Conservation (phyloP, 2,888 invertebrate genomes). For the Dicycla oo region DNA sequence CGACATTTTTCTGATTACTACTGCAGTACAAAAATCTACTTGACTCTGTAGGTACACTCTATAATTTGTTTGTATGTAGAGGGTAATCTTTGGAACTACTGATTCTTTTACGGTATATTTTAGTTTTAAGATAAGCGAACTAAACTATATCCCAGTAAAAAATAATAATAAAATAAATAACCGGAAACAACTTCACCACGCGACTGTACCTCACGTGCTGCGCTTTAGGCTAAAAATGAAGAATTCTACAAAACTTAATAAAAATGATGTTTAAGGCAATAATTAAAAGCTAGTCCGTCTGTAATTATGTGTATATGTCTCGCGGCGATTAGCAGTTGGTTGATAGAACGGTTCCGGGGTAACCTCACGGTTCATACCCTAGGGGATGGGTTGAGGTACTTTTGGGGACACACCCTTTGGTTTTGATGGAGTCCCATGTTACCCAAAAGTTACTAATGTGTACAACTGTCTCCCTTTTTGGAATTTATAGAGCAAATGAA, state of each 20-base stretch:
- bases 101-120: too few relatives aligned
- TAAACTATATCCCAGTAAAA: background rate
- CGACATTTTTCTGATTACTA: too few relatives aligned
- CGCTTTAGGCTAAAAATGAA: conserved; percentile 50
- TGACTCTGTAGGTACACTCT: too few relatives aligned
- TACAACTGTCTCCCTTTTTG: background rate
- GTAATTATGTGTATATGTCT: conserved; percentile 63
- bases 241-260: conserved; percentile 58
- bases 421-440: conserved; percentile 15
- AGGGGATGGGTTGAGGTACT: conserved; percentile 25
- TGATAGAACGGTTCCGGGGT: conserved; percentile 59
- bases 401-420: conserved; percentile 41
- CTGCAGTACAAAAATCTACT: too few relatives aligned
- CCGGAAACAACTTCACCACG: conserved; percentile 8
- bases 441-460: background rate
- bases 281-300: conserved; percentile 66
- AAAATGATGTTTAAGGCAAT: conserved; percentile 60
- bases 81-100: too few relatives aligned
- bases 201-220: conserved; percentile 61
- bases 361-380: conserved; percentile 12
- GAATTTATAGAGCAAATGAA: too few relatives aligned
- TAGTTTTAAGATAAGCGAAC: background rate
- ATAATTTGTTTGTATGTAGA: too few relatives aligned
- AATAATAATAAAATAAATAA: conserved; percentile 10
- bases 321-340: conserved; percentile 64